A percentile compares a stretch with the other conserved stretches of the same genome.
Evolutionary conservation across 2,113 vertebrate genomes (phyloP).

Genomic region (Trachemys scripta): DNA sequence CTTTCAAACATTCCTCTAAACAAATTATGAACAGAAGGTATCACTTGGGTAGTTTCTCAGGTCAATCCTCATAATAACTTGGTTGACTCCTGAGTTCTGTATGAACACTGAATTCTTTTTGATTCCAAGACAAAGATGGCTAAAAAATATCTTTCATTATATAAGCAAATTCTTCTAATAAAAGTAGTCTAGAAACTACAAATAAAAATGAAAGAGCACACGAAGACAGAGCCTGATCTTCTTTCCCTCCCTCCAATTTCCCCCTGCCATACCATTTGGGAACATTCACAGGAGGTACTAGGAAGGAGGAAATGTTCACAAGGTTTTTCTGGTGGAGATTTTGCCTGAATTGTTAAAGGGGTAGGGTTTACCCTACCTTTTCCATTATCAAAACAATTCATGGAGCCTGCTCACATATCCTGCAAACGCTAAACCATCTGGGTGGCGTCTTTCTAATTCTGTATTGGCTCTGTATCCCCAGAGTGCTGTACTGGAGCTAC

Average conservation of each 20-base stretch:
- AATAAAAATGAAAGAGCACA: neutral
- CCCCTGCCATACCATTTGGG: neutral
- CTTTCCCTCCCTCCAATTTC: neutral
- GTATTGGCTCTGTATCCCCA: neutral
- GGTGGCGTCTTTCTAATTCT: neutral
- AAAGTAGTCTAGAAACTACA: neutral
- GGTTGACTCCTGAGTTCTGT: neutral
- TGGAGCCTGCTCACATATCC: accelerated
- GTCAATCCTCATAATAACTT: neutral
- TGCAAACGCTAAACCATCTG: neutral
- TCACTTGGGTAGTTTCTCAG: neutral
- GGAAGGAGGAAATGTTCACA: neutral
- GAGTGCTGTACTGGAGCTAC: neutral
- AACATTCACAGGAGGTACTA: neutral
- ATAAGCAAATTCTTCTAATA: neutral
- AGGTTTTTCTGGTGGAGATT: neutral
- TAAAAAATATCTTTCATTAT: neutral
- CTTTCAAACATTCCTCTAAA: neutral
- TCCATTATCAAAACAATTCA: neutral
- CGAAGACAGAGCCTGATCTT: neutral
- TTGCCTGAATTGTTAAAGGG: neutral
- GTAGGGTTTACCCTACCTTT: neutral
- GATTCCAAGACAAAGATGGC: neutral
- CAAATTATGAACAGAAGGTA: neutral
- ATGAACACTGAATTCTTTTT: neutral